Conservation (phyloP, 2,888 invertebrate species). For the Ichneumon xanthorius region DNA sequence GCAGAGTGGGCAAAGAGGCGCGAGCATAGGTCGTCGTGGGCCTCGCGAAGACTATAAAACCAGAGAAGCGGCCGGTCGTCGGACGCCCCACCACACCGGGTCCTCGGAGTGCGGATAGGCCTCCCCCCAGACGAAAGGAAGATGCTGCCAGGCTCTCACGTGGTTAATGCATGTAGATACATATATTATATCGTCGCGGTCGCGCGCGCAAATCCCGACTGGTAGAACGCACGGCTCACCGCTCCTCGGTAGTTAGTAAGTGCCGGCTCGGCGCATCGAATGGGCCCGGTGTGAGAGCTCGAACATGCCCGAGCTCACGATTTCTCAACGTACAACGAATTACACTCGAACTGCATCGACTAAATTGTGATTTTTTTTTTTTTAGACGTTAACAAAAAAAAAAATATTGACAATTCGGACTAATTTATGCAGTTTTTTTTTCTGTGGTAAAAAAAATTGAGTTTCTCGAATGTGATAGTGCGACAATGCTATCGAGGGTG, state of each 20-base stretch:
- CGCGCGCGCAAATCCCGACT: constrained; percentile 73
- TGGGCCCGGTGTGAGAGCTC: constrained; percentile 50
- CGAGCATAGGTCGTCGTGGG: constrained; percentile 50
- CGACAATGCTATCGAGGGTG: constrained; percentile 6
- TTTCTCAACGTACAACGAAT: neutral
- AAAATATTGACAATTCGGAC: neutral
- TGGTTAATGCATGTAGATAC: constrained; percentile 78
- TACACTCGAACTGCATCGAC: neutral
- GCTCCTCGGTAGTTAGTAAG: constrained; percentile 79
- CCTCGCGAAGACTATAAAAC: constrained; percentile 57
- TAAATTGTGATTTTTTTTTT: neutral
- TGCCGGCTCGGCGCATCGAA: constrained; percentile 74
- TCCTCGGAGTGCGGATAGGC: constrained; percentile 47
- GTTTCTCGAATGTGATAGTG: constrained; percentile 5
- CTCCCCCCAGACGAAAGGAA: constrained; percentile 56
- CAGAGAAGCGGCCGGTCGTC: constrained; percentile 51
- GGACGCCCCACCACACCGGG: constrained; percentile 26
- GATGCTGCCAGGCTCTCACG: constrained; percentile 76
- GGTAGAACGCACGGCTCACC: constrained; percentile 75
- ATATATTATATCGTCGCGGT: constrained; percentile 79
- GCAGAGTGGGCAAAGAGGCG: constrained; percentile 39
- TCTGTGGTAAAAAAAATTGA: constrained; percentile 3
- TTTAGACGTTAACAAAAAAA: neutral
- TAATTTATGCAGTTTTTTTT: neutral
- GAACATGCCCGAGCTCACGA: neutral